Conservation (phyloP, 2,113 vertebrate genomes). For the Myrmophylax atrothorax region DNA sequence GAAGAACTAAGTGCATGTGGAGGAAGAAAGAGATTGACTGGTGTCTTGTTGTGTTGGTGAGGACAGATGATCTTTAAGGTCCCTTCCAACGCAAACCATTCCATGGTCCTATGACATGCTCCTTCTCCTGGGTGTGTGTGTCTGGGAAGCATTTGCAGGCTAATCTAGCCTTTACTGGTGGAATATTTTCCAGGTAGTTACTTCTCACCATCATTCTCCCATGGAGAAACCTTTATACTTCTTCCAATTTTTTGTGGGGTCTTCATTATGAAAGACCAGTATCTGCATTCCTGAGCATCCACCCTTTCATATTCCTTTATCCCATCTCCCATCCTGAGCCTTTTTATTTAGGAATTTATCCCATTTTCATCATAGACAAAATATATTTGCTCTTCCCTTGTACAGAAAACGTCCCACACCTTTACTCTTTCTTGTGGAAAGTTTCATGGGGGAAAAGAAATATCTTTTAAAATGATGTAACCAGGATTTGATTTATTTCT, state of each 20-base stretch:
- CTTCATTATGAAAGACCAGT: background rate
- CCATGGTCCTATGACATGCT: background rate
- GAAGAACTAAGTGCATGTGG: background rate
- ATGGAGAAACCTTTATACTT: background rate
- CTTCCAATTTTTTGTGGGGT: background rate
- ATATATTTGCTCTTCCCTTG: background rate
- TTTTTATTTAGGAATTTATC: background rate
- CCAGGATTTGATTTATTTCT: background rate
- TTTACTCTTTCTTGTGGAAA: background rate
- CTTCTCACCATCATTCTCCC: fast-evolving
- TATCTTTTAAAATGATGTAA: background rate
- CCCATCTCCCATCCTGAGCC: background rate
- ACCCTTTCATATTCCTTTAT: background rate
- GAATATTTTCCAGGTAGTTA: background rate
- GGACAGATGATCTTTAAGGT: background rate
- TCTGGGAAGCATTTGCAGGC: background rate
- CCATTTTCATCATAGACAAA: background rate
- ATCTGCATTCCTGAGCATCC: background rate
- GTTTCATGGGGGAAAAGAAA: background rate
- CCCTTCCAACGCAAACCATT: background rate
- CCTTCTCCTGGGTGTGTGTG: fast-evolving
- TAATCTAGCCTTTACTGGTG: background rate
- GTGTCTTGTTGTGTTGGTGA: background rate
- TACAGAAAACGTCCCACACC: background rate
- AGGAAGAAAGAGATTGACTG: background rate